A percentile compares a stretch with the other conserved stretches of the same genome.
Evolutionary conservation across 35 echinoderm and acorn worm genomes (phyloP).

Genomic region (Strongylocentrotus purpuratus): DNA sequence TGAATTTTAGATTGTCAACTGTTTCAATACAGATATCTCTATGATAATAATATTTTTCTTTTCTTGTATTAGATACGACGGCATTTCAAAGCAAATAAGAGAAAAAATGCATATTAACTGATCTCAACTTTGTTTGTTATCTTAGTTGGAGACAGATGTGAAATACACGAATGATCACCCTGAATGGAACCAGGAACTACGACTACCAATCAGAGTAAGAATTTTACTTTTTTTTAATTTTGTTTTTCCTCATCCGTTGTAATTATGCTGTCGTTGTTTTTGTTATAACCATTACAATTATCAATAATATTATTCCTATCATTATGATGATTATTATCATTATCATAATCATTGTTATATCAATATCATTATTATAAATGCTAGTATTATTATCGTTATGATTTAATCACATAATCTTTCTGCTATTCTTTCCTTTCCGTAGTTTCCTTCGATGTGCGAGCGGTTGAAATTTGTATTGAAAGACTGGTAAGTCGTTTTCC

Average conservation of each 20-base stretch:
- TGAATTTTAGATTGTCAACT: too few relatives aligned
- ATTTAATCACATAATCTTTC: background rate
- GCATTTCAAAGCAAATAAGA: too few relatives aligned
- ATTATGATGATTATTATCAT: background rate
- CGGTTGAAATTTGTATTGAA: slow-evolving; percentile 64
- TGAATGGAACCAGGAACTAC: slow-evolving; percentile 81
- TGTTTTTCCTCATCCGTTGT: background rate
- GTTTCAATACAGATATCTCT: too few relatives aligned
- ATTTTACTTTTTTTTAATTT: background rate
- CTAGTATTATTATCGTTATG: too few relatives aligned
- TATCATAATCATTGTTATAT: too few relatives aligned
- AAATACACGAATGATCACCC: slow-evolving; percentile 80
- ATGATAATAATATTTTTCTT: too few relatives aligned
- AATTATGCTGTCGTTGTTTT: too few relatives aligned
- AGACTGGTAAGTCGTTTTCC: slow-evolving; percentile 70
- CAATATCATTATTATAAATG: too few relatives aligned
- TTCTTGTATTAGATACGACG: too few relatives aligned
- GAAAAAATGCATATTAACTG: too few relatives aligned
- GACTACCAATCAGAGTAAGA: slow-evolving; percentile 66
- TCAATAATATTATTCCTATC: background rate
- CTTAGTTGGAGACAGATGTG: slow-evolving; percentile 67
- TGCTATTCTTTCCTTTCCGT: background rate
- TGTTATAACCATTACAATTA: background rate
- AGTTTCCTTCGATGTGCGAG: slow-evolving; percentile 93
- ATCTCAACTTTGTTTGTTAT: too few relatives aligned